Conservation (phyloP, 2,888 invertebrate genomes). For the Ormyrus rosae region DNA sequence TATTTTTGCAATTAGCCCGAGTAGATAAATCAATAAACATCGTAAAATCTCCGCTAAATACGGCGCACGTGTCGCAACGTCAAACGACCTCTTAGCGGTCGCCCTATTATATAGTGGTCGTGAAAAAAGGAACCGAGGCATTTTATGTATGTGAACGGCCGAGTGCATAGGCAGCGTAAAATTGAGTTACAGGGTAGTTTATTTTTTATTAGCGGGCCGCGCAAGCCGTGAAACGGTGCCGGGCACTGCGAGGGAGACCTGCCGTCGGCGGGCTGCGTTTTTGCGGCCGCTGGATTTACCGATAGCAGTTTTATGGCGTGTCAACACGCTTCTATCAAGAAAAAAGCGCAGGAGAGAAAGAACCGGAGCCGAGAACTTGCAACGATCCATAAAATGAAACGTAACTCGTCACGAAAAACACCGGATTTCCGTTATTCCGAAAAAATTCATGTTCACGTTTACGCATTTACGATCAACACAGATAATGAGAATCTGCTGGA, state of each 20-base stretch:
- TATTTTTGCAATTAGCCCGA: slow-evolving; percentile 26
- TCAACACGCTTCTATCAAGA: slow-evolving; percentile 72
- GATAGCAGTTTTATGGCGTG: slow-evolving; percentile 75
- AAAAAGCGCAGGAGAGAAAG: slow-evolving; percentile 36
- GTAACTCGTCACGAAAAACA: slow-evolving; percentile 38
- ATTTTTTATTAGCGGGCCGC: slow-evolving; percentile 68
- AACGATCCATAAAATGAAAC: slow-evolving; percentile 40
- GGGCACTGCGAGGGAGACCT: slow-evolving; percentile 58
- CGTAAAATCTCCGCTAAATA: slow-evolving; percentile 27
- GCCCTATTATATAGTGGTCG: slow-evolving; percentile 15
- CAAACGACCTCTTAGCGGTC: slow-evolving; percentile 17
- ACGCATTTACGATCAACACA: no score
- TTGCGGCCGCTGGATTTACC: slow-evolving; percentile 73
- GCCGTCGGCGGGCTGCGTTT: slow-evolving; percentile 62
- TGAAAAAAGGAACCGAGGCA: slow-evolving; percentile 20
- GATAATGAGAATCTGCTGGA: no score
- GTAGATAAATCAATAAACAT: slow-evolving; percentile 11
- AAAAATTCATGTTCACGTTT: slow-evolving; percentile 2
- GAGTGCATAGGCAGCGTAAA: slow-evolving; percentile 68
- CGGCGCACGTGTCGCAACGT: slow-evolving; percentile 11
- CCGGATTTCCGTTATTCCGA: slow-evolving; percentile 41
- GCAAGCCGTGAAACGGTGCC: slow-evolving; percentile 61
- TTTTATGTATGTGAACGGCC: slow-evolving; percentile 60
- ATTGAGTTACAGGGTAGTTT: slow-evolving; percentile 73
- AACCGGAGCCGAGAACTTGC: slow-evolving; percentile 12